Base-by-base conservation (phyloP, 2,888 invertebrate genomes). In the Eudemis profundana region DNA sequence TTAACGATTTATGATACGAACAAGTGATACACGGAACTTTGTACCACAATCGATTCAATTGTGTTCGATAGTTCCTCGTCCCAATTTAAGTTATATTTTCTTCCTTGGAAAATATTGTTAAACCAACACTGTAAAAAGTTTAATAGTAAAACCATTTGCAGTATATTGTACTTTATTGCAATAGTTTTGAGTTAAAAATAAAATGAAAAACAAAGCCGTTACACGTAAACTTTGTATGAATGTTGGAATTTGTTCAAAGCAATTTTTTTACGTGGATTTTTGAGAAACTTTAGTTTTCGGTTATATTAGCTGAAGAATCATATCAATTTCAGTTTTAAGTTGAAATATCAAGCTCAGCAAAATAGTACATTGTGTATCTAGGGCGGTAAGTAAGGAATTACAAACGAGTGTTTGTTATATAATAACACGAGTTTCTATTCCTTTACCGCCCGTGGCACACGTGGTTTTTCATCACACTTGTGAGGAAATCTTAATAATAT, bases 1-100 rank as follows among this genome's bases (percentile, higher is more conserved):
- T 84, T 83, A 83, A 83, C 81, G 82, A 83, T 82, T 82, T 83
- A 82, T 82, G 79, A 79, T 74, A 73, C 70, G 74, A 76, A 67
- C 62, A 53, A 74, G 74, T 78, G 78, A 78, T 75, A 70, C 71
- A 68, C 61, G 68, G 68, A 72, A 67, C 68, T 74, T 75, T 63
- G 33, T 59, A 73, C 72, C 74, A 61, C 73, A 72, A 65, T 67
- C 69, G 61, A 74, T 69, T 75, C 71, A 72, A 74, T 70, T 66
- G 62, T 70, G 62, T 68, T 69, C 59, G 61, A 69, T 72, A 73
- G 72, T 75, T 77, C 66, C 64, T 67, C 70, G 71, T 71, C 75
- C 76, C 78, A 80, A 77, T 81, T 77, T 78, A 78, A 79, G 76
- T 81, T 78, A 21, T 71, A 73, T 73, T 66, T 61, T 51, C 51